Evolutionary conservation across 1,140 invertebrate species (phyloP), one percentile per base, ranked within the genome.

Genomic region (Elysia chlorotica): DNA sequence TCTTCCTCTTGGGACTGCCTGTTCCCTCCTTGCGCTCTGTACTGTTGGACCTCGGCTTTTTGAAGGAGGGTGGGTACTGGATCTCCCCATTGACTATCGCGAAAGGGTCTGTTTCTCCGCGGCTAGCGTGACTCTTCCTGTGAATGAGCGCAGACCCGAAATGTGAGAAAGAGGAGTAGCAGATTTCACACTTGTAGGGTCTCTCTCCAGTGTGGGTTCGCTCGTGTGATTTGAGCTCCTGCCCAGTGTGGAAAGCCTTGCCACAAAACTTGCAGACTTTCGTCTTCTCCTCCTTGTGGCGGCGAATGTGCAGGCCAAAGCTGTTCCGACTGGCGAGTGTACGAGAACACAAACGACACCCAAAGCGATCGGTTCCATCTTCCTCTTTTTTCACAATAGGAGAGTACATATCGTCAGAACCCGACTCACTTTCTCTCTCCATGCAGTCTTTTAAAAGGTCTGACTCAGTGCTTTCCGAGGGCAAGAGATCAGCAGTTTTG

Each of bases 131-230:
- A 31, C 56, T 25, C 63, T 53, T 61, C 56, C 37, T 61, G 38
- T 71, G 69, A 10, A 25, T 30, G n/a, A 62, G 4, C 41, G 21
- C 48, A 0, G 69, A 71, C 4, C 69, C 69, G 37, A 30, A 53
- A 25, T 71, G 69, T 23, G 36, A 56, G 53, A 71, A 71, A 33
- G 23, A 2, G 1, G 2, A 19, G 23, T 62, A 21, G 28, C 69
- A 71, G 21, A 71, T 71, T 17, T 28, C 35, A 48, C 69, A 71
- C 30, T 62, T 37, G 69, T 71, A 71, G 14, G 69, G 69, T 38
- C 35, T 38, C 59, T 71, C 69, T 5, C 69, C 69, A 2, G 69
- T 71, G 59, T 71, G 69, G 28, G 69, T 71, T 3, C 69, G 57
- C 28, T 62, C 69, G 37, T 71, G 69, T 10, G 69, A 71, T 6